phyloP scores from a whole-genome alignment of 2,888 invertebrate species.

The Arctia plantaginis region DNA sequence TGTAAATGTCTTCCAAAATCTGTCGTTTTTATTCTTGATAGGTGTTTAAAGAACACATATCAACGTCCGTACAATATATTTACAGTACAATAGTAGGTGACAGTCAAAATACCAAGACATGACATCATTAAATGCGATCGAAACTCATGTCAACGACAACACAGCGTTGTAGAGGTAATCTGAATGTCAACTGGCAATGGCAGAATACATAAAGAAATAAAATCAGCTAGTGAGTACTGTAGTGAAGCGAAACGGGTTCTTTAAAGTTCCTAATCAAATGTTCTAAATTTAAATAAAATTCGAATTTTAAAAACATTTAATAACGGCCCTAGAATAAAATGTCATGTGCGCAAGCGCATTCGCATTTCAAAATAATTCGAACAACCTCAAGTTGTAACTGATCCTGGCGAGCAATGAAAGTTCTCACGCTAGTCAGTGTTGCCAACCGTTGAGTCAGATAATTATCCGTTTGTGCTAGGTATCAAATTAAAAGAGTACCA shows the following conservation, averaged over 20 bases:
- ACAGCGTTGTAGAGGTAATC: slow-evolving; percentile 26
- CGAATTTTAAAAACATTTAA: not conserved
- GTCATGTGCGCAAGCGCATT: not conserved
- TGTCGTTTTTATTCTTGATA: not conserved
- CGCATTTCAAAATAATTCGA: not conserved
- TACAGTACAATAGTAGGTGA: not conserved
- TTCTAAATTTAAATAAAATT: not conserved
- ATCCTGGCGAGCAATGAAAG: not conserved
- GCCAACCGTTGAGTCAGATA: not conserved
- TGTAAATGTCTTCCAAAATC: not conserved
- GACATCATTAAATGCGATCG: slow-evolving; percentile 29
- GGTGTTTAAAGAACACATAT: not conserved
- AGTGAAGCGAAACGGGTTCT: slow-evolving; percentile 25
- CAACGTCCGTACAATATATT: not conserved
- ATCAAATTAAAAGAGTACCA: not conserved
- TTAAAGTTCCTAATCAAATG: not conserved
- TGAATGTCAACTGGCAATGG: slow-evolving; percentile 47
- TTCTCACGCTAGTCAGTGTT: not conserved
- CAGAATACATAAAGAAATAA: slow-evolving; percentile 44
- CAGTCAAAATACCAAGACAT: slow-evolving; percentile 18
- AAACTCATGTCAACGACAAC: slow-evolving; percentile 35
- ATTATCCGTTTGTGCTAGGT: not conserved
- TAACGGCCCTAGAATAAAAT: not conserved
- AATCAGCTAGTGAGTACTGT: slow-evolving; percentile 22
- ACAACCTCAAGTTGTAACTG: not conserved